Conservation (phyloP, 2,888 invertebrate species). For the Nomada flava region DNA sequence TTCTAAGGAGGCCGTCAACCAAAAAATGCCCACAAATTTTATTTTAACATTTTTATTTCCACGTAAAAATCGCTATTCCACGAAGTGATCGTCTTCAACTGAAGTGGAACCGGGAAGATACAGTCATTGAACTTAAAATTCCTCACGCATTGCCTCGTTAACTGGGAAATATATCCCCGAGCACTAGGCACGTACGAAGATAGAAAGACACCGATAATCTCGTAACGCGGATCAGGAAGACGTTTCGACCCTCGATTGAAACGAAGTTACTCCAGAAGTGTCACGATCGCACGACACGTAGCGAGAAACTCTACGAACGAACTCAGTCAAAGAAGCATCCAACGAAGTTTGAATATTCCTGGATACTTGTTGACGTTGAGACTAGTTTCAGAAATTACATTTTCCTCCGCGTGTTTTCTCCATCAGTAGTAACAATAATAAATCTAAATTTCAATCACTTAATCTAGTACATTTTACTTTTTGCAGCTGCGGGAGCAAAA, state of each 20-base stretch:
- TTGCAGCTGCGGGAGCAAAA: too few relatives aligned
- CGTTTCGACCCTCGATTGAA: constrained; percentile 52
- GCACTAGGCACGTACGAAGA: constrained; percentile 26
- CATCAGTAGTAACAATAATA: too few relatives aligned
- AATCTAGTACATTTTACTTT: too few relatives aligned
- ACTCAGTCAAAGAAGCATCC: constrained; percentile 39
- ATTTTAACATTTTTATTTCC: too few relatives aligned
- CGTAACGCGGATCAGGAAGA: constrained; percentile 36
- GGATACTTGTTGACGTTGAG: constrained; percentile 18
- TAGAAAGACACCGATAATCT: constrained; percentile 39
- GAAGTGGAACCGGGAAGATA: not conserved
- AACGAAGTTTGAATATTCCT: constrained; percentile 55
- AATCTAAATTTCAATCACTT: too few relatives aligned
- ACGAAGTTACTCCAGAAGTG: constrained; percentile 59
- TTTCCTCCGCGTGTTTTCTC: too few relatives aligned
- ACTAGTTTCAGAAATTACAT: not conserved
- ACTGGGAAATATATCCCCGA: constrained; percentile 13
- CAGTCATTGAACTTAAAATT: constrained; percentile 23
- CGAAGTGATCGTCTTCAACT: not conserved
- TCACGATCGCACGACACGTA: constrained; percentile 60
- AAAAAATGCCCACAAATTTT: too few relatives aligned
- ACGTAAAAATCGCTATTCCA: too few relatives aligned
- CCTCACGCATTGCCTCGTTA: not conserved
- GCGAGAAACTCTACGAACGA: constrained; percentile 43
- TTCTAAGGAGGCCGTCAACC: too few relatives aligned